Conservation (phyloP, 1,140 invertebrate species). For the Bombus huntii region DNA sequence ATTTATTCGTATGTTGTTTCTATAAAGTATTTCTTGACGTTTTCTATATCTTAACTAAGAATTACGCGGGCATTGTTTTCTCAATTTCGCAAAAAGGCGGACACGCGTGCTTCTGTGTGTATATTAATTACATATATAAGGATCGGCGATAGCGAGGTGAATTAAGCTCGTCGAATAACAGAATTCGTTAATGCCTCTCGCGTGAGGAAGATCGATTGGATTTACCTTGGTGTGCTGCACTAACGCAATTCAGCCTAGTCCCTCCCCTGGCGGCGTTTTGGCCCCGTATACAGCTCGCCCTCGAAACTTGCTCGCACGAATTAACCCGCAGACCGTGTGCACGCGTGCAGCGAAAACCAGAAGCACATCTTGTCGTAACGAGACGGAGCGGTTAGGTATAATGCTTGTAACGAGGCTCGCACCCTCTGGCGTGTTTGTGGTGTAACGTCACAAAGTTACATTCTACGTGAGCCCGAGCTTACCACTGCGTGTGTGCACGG, state of each 20-base stretch:
- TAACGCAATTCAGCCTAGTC: conserved; percentile 55
- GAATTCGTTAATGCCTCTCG: conserved; percentile 68
- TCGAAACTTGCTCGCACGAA: conserved; percentile 71
- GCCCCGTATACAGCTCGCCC: conserved; percentile 56
- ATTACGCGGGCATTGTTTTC: background rate
- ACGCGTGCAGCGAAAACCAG: conserved; percentile 75
- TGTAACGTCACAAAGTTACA: conserved; percentile 79
- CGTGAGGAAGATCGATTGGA: conserved; percentile 70
- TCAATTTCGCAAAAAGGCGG: too few species aligned
- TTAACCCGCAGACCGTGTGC: conserved; percentile 71
- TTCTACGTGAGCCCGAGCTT: conserved; percentile 68
- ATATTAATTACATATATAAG: conserved; percentile 46
- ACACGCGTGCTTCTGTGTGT: background rate
- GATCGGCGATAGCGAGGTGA: conserved; percentile 27
- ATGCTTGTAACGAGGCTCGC: conserved; percentile 77
- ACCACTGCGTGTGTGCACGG: conserved; percentile 64
- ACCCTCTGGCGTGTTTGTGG: conserved; percentile 78
- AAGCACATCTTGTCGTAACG: conserved; percentile 79
- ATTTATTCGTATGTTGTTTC: too few species aligned
- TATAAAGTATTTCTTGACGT: background rate
- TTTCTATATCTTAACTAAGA: too few species aligned
- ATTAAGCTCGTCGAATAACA: conserved; percentile 62
- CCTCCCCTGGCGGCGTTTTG: conserved; percentile 21
- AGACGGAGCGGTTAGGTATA: conserved; percentile 75
- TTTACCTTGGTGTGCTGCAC: conserved; percentile 61